A percentile compares a stretch with the other conserved stretches of the same genome.
These are phyloP conservation scores for Periplaneta americana DNA, from an alignment of 1,140 invertebrate species.

Conservation along the genomic window DNA sequence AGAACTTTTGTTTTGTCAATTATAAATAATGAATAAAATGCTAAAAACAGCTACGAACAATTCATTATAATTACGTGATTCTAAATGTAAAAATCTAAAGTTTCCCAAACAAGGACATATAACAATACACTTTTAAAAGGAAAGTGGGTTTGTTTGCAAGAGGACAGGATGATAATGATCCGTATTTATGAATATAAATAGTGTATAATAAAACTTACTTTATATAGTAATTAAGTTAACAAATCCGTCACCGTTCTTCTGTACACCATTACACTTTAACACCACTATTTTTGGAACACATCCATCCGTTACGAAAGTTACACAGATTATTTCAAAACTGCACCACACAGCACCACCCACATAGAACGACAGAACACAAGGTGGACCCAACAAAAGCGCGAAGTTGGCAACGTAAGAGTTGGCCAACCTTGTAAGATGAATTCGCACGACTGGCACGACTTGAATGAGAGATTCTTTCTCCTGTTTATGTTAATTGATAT, in stretches of 20 bases:
- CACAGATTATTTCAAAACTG: background rate
- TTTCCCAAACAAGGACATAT: too few relatives aligned
- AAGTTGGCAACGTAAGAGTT: too few relatives aligned
- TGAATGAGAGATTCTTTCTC: too few relatives aligned
- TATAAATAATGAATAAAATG: too few relatives aligned
- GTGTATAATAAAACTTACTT: background rate
- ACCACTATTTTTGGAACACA: background rate
- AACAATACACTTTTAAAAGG: background rate
- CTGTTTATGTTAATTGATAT: too few relatives aligned
- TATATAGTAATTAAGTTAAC: background rate
- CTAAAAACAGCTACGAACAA: too few relatives aligned
- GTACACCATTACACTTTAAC: background rate
- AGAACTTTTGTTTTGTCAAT: too few relatives aligned
- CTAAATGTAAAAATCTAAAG: too few relatives aligned
- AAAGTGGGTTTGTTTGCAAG: background rate
- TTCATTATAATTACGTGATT: too few relatives aligned
- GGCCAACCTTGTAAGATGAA: background rate
- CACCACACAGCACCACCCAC: background rate
- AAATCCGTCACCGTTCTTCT: background rate
- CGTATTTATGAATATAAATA: background rate
- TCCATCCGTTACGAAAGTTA: background rate
- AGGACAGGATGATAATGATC: background rate
- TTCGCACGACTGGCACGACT: too few relatives aligned
- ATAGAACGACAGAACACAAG: background rate
- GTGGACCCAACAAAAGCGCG: background rate